Conservation (phyloP, 2,888 invertebrate species). For the Tubulanus polymorphus region DNA sequence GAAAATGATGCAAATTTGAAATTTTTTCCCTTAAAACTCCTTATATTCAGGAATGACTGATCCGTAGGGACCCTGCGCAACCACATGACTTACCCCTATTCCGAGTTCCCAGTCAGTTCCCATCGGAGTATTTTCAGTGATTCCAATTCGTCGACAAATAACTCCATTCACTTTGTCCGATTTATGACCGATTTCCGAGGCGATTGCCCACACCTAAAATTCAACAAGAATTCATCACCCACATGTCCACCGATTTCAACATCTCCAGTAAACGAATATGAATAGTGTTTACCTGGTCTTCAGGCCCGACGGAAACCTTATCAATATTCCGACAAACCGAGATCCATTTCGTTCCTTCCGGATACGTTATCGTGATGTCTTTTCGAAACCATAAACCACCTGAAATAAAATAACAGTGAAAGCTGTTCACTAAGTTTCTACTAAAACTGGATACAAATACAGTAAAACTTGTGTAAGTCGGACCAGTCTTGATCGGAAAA, state of each 20-base stretch:
- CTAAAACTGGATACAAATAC: no score
- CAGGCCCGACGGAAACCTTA: constrained; percentile 41
- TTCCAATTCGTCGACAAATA: constrained; percentile 24
- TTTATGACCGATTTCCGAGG: constrained; percentile 18
- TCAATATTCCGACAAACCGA: constrained; percentile 42
- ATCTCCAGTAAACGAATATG: neutral
- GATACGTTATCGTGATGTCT: constrained; percentile 70
- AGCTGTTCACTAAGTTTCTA: no score
- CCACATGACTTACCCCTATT: constrained; percentile 25
- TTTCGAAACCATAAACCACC: constrained; percentile 73
- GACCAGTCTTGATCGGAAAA: no score
- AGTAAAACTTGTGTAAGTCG: no score
- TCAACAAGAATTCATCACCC: neutral
- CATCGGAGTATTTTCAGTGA: constrained; percentile 19
- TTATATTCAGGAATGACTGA: no score
- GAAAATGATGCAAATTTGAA: no score
- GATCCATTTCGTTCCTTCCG: constrained; percentile 78
- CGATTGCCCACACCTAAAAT: constrained; percentile 26
- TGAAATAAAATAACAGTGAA: constrained; percentile 24
- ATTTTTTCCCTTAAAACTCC: no score
- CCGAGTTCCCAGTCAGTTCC: constrained; percentile 27
- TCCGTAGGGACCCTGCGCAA: no score
- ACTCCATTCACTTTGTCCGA: constrained; percentile 18
- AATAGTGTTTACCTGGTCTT: constrained; percentile 30
- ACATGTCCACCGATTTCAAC: neutral